Conservation (phyloP, 2,888 invertebrate genomes). For the Sminthurides aquaticus region DNA sequence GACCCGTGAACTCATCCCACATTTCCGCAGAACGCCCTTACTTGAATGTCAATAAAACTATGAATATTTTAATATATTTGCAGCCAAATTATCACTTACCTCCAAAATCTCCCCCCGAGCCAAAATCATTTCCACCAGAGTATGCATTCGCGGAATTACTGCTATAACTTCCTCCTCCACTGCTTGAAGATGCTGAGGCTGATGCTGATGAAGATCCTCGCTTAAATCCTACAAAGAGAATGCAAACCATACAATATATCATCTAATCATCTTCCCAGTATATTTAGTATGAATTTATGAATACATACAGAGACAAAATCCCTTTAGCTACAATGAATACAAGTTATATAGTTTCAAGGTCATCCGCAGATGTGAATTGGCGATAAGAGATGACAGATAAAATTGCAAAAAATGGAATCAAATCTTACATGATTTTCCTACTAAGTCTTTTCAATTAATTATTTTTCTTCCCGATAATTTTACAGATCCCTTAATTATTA, state of each 20-base stretch:
- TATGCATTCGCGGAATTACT: neutral
- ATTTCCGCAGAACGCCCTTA: no score
- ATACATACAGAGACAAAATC: neutral
- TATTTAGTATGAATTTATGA: neutral
- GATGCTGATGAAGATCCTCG: constrained; percentile 13
- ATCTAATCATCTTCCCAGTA: neutral
- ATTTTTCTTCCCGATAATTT: no score
- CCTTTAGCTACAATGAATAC: neutral
- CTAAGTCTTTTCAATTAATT: no score
- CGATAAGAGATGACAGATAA: no score
- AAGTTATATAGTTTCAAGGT: no score
- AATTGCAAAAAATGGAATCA: no score
- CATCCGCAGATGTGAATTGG: no score
- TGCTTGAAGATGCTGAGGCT: constrained; percentile 7
- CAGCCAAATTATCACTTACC: neutral
- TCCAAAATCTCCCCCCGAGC: neutral
- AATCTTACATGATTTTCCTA: no score
- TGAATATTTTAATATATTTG: no score
- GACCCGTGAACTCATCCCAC: no score
- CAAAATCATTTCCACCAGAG: constrained; percentile 4
- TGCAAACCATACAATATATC: neutral
- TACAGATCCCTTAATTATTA: no score
- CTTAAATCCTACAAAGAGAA: constrained; percentile 10
- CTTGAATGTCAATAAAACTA: no score
- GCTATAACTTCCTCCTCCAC: neutral